These are phyloP conservation scores for Erethizon dorsatum DNA, from an alignment of 2,797 vertebrate genomes.

Conservation along the genomic window DNA sequence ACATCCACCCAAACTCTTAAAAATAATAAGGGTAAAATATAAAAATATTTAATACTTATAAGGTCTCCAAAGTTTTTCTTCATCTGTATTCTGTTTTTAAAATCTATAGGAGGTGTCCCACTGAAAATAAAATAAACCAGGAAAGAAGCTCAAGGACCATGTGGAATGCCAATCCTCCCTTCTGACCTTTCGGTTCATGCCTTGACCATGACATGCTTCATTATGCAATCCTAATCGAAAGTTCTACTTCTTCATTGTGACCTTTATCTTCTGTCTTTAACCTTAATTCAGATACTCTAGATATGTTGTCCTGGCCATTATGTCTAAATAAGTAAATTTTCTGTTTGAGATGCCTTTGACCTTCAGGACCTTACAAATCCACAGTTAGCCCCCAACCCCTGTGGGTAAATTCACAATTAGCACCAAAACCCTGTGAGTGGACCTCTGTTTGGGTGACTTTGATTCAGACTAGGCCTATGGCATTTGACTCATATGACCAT, in stretches of 20 bases:
- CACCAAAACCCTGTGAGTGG: background rate
- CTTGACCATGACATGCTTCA: background rate
- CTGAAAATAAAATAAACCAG: constrained; percentile 4
- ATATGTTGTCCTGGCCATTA: background rate
- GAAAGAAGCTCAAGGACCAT: background rate
- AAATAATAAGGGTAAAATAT: constrained; percentile 16
- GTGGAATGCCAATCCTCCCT: background rate
- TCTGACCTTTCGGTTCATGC: background rate
- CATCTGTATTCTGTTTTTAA: background rate
- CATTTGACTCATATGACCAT: background rate
- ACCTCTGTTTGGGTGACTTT: background rate
- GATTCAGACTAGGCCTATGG: background rate
- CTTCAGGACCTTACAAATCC: background rate
- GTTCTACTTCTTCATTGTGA: background rate
- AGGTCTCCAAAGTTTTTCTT: background rate
- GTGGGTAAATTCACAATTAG: background rate
- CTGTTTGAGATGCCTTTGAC: background rate
- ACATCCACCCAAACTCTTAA: background rate
- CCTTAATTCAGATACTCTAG: background rate
- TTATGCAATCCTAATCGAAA: background rate
- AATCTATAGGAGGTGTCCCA: background rate
- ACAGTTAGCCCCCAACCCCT: background rate
- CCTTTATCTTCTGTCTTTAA: background rate
- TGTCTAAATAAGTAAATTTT: background rate
- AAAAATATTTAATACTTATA: constrained; percentile 10